A percentile compares a stretch with the other conserved stretches of the same genome.
Evolutionary conservation across 2,797 vertebrate species (phyloP).

Genomic region (Leptodactylus fallax): DNA sequence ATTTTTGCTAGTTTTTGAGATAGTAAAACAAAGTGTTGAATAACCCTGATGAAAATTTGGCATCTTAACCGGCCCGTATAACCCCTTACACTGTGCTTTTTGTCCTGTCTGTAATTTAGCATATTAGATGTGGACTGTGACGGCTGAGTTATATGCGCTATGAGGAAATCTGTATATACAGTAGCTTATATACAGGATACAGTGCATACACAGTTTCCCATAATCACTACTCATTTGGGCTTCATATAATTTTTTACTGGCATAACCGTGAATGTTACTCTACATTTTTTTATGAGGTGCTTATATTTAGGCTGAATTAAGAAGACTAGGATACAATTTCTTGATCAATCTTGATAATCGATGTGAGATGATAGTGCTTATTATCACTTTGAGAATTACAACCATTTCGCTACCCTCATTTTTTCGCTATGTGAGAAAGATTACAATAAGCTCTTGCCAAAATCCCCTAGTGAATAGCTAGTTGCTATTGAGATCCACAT

Average conservation of each 20-base stretch:
- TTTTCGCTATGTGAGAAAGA: conserved; percentile 41
- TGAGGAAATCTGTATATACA: no score
- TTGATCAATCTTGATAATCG: conserved; percentile 2
- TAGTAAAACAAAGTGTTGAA: no score
- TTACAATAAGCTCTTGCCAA: conserved; percentile 29
- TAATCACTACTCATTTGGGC: not conserved
- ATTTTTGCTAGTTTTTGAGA: no score
- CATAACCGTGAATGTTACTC: not conserved
- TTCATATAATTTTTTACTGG: not conserved
- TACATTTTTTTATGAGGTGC: not conserved
- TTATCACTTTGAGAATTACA: conserved; percentile 13
- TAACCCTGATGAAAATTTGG: no score
- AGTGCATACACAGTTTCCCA: not conserved
- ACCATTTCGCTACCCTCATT: conserved; percentile 18
- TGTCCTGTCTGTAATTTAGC: not conserved
- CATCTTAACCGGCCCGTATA: no score
- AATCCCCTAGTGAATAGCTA: conserved; percentile 32
- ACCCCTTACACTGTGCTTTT: no score
- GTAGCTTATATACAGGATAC: no score
- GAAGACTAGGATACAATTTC: not conserved
- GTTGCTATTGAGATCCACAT: conserved; percentile 23
- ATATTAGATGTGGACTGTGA: not conserved
- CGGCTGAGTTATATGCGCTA: not conserved
- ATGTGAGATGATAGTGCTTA: conserved; percentile 8
- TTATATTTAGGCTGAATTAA: conserved; percentile 20